Percentiles rank a stretch among this genome's conserved stretches.
Conservation (phyloP, 2,113 vertebrate genomes). For the Nettapus auritus region DNA sequence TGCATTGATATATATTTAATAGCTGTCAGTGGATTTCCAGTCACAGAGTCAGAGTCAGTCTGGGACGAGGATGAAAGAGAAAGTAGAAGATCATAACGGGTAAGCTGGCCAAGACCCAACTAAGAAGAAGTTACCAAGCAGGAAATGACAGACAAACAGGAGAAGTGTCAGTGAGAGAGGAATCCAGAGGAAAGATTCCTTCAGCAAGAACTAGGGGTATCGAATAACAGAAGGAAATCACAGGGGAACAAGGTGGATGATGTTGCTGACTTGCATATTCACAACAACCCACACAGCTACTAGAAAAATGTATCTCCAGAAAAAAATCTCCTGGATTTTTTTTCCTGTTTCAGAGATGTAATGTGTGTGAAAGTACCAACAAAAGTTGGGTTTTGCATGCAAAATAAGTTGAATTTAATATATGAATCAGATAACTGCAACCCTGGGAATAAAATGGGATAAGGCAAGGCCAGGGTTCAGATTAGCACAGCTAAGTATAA, state of each 20-base stretch:
- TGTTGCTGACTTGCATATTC: not conserved
- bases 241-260: not conserved
- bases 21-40: conserved; percentile 12
- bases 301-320: not conserved
- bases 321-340: not conserved
- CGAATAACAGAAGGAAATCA: not conserved
- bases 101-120: conserved; percentile 25
- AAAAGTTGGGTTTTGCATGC: not conserved
- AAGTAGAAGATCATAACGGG: not conserved
- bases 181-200: not conserved
- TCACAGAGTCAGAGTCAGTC: not conserved
- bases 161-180: not conserved
- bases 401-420: not conserved
- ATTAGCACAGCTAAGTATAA: too few relatives aligned
- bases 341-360: not conserved
- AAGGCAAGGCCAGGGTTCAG: not conserved
- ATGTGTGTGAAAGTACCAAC: not conserved
- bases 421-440: not conserved
- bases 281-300: not conserved
- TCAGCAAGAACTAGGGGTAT: not conserved
- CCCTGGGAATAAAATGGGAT: not conserved
- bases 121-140: not conserved
- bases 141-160: not conserved
- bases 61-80: conserved; percentile 48
- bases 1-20: conserved; percentile 44